Base-by-base conservation (phyloP, 2,888 invertebrate species). In the Caenorhabditis auriculariae region DNA sequence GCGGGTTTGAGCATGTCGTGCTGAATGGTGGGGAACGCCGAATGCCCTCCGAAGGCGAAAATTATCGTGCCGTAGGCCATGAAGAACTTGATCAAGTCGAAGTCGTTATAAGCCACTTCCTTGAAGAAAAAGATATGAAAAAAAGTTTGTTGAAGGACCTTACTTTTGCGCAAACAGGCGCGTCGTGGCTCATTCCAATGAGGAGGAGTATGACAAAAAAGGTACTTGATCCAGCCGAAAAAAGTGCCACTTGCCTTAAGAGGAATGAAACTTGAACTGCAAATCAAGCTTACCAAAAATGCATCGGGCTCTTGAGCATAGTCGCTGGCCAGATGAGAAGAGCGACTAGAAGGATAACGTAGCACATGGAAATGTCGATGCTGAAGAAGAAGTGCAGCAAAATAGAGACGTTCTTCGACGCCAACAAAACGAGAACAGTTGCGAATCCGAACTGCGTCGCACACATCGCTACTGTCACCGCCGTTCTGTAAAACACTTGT, bases 1-100 rank as follows among this genome's bases (percentile, higher is more conserved):
- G 60, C 64, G 0, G 74, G 74, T 32, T 66, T 66, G 19, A 52
- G 59, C 74, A 74, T 71, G 43, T 74, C 74, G 50, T 72, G 72
- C 37, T 74, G 74, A 46, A 74, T 72, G 7, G 74, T 74, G 6
- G 74, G 74, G 21, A 74, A 54, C 7, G 63, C 62, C 17, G 65
- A 56, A 41, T 69, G 69, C 3, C 69, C 69, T 47, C 69, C 69
- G 26, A 57, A 69, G 2, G 69, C 69, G 43, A 69, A 69, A 15
- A 58, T 47, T 21, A 63, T 56, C 0, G 69, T 69, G 12, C 69
- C 69, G 35, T 60, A 69, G 2, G 69, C 62, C 65, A 66, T 69
- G 37, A 60, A 62, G 12, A 58, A 57, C 29, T 62, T 55, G 27
- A 52, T 46, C 4, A 64, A 24, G 9, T 54, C 42, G 2, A 58